Conservation (phyloP, 2,888 invertebrate genomes). For the Gastracanthus pulcherrimus region DNA sequence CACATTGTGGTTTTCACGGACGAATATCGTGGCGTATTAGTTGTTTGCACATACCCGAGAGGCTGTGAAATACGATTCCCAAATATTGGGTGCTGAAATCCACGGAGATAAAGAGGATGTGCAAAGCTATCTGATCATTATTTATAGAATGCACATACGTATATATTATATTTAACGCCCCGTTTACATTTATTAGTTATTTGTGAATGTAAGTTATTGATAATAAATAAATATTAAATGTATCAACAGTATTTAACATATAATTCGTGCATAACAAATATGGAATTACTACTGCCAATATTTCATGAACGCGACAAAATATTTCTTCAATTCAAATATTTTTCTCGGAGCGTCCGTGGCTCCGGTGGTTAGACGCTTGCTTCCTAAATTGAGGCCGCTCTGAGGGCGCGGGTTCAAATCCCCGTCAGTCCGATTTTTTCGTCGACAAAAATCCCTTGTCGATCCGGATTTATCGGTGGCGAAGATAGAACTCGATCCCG, state of each 20-base stretch:
- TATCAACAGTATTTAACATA: too few relatives aligned
- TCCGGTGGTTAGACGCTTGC: too few relatives aligned
- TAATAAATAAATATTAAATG: not conserved
- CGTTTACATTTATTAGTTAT: conserved; percentile 5
- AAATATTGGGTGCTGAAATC: conserved; percentile 6
- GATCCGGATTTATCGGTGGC: too few relatives aligned
- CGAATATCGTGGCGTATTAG: conserved; percentile 26
- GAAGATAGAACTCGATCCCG: too few relatives aligned
- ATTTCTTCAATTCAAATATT: too few relatives aligned
- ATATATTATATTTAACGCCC: not conserved
- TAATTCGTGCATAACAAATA: not conserved
- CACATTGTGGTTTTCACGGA: conserved; percentile 27
- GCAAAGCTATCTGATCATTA: conserved; percentile 6
- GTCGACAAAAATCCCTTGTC: too few relatives aligned
- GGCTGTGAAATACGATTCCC: conserved; percentile 40
- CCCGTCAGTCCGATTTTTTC: too few relatives aligned
- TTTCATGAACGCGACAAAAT: too few relatives aligned
- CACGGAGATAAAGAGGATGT: conserved; percentile 7
- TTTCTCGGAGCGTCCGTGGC: too few relatives aligned
- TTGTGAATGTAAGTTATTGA: not conserved
- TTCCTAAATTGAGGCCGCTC: too few relatives aligned
- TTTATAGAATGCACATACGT: not conserved
- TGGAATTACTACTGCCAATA: not conserved
- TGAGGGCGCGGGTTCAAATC: too few relatives aligned
- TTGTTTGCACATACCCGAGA: conserved; percentile 22